These are phyloP conservation scores for Gadus macrocephalus DNA, from an alignment of 2,113 vertebrate species.

Conservation along the genomic window DNA sequence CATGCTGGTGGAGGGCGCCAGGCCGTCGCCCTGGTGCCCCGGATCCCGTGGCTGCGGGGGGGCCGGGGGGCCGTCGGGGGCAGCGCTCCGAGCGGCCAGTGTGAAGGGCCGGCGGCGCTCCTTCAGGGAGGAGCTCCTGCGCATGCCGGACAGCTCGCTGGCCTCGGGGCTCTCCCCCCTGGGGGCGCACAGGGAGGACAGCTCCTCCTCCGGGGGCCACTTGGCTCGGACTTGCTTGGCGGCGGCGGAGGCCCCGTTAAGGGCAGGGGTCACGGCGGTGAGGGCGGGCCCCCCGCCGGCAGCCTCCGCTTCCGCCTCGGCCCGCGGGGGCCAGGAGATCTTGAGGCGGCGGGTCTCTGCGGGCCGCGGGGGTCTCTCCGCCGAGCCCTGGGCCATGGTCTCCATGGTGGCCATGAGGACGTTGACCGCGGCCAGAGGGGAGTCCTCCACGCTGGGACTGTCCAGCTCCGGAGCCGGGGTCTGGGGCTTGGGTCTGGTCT, in stretches of 20 bases:
- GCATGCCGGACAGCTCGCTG: constrained; percentile 74
- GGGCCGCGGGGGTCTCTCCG: constrained; percentile 72
- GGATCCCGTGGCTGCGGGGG: constrained; percentile 39
- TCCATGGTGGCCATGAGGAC: constrained; percentile 87
- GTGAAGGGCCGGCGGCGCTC: constrained; percentile 85
- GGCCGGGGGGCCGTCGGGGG: constrained; percentile 33
- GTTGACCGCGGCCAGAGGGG: constrained; percentile 88
- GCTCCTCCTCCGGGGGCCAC: constrained; percentile 91
- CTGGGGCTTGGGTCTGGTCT: not conserved
- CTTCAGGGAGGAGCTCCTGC: constrained; percentile 81
- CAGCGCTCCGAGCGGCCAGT: constrained; percentile 30
- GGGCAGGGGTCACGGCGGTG: constrained; percentile 37
- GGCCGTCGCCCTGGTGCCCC: constrained; percentile 59
- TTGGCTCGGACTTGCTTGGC: constrained; percentile 77
- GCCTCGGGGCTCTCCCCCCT: constrained; percentile 59
- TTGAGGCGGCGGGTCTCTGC: constrained; percentile 84
- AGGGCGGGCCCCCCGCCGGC: constrained; percentile 40
- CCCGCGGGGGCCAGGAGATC: constrained; percentile 89
- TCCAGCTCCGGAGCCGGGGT: constrained; percentile 50
- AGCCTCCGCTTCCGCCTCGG: constrained; percentile 29
- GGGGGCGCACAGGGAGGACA: constrained; percentile 31
- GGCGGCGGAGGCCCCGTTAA: constrained; percentile 71
- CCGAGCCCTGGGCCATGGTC: constrained; percentile 70
- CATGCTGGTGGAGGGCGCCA: constrained; percentile 22
- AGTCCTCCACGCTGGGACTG: constrained; percentile 86